Evolutionary conservation across 2,888 invertebrate genomes (phyloP), one percentile per base, ranked within the genome.

Genomic region (Watsonalla binaria): DNA sequence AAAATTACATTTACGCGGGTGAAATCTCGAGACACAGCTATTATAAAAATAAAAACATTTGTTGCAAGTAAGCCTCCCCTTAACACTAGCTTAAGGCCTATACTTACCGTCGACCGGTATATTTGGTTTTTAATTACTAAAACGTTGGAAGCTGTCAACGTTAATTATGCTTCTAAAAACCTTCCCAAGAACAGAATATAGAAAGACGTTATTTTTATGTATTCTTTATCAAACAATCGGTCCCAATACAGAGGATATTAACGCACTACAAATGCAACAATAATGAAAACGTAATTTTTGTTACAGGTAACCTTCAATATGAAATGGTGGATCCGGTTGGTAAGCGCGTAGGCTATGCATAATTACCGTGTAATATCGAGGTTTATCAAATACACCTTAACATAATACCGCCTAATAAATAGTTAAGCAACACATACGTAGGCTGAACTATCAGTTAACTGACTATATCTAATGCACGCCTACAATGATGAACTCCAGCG

Each of bases 81-180:
- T 24, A 74, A 70, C 67, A 66, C 69, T 66, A 68, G 73, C 72
- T 68, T 70, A 53, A 72, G 74, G 75, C 76, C 70, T 71, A 76
- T 80, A 76, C 72, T 74, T 73, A 69, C 66, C 24, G 24, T 68
- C 69, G 63, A 63, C 66, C 58, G 66, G 63, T 62, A 67, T 63
- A 68, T 70, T 73, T 64, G 66, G 60, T 65, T 65, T 67, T 75
- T 76, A 76, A 78, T 75, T 75, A 66, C 62, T 66, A 63, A 39
- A 14, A 15, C 35, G 37, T 37, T 49, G 14, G 49, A 37, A 39
- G 14, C 49, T 49, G 49, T 49, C 49, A 49, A 8, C 49, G 39
- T 49, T 47, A 6, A 47, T 47, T 49, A 37, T 37, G 9, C 14
- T 14, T 35, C 34, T 37, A 14, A 47, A 24, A 24, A 24, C 24